Base-by-base conservation (phyloP, 2,888 invertebrate species). In the Pelosia muscerda region DNA sequence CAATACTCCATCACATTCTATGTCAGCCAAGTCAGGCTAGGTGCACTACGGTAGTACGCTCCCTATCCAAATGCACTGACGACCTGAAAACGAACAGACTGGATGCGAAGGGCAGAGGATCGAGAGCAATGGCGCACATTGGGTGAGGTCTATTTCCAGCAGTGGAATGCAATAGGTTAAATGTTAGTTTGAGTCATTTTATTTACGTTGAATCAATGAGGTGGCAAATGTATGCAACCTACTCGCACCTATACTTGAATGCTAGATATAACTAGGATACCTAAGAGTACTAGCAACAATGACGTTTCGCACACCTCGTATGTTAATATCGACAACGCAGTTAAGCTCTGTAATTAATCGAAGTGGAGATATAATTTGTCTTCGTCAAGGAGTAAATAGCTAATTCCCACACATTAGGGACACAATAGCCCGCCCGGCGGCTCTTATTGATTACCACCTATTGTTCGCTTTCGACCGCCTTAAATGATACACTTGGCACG, bases 321-420 rank as follows among this genome's bases (percentile, higher is more conserved):
- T 85, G 87, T 86, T 86, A 85, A 86, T 88, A 91, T 89, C 86
- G 89, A 89, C 91, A 91, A 86, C 87, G 82, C 90, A 86, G 89
- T 92, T 91, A 93, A 92, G 91, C 92, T 84, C 81, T 86, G 91
- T 93, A 94, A 94, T 94, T 94, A 94, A 94, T 94, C 91, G 92
- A 90, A 88, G 88, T 86, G 76, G 83, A 83, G 85, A 89, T 89
- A 92, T 92, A 93, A 94, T 94, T 94, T 94, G 92, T 94, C 94
- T 94, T 94, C 94, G 94, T 94, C 94, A 92, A 84, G 88, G 84
- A 88, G 90, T 89, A 94, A 94, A 93, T 92, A 93, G 94, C 93
- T 94, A 94, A 94, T 94, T 93, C 92, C 92, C 90, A 89, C 92
- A 93, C 92, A 93, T 93, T 94, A 93, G 88, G 87, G 87, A 88